Evolutionary conservation across 2,888 invertebrate genomes (phyloP), one percentile per base, ranked within the genome.

Genomic region (Dynastes hyllus): DNA sequence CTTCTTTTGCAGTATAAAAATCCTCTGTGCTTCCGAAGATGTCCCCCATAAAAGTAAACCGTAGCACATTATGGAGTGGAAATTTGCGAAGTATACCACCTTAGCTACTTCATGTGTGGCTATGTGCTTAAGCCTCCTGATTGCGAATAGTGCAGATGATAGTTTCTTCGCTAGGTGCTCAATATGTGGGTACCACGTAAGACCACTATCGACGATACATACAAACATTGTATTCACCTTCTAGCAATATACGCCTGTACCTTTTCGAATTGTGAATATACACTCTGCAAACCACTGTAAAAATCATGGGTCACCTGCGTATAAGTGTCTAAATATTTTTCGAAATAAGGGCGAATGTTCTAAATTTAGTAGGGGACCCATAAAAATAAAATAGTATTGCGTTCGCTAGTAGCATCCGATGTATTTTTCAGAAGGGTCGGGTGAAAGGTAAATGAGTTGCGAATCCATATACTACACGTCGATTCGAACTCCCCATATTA

Each of bases 391-490:
- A 73, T 75, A 45, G 73, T 66, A 75, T 73, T 78, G 71, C 71
- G 77, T 75, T 66, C 73, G 73, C 65, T 75, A 51, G 55, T 63
- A 45, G 45, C 45, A 75, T 40, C 73, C 71, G 55, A 78, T 73
- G 78, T 78, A 73, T 78, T 73, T 78, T 78, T 78, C 40, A 77
- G 40, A 78, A 73, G 78, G 78, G 66, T 78, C 73, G 73, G 53
- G 66, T 71, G 78, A 78, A 78, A 71, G 78, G 78, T 78, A 78
- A 78, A 78, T 78, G 78, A 78, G 78, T 78, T 71, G 75, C 71
- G 78, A 78, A 78, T 78, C 71, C 73, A 75, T 66, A 73, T 55
- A 45, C 45, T 45, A 75, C 40, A 75, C 55, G 73, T 78, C 66
- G 78, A 78, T 78, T 66, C 55, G 77, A 66, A 77, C 53, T 77